phyloP scores from a whole-genome alignment of 2,888 invertebrate genomes.

The Dendrolimus pini region DNA sequence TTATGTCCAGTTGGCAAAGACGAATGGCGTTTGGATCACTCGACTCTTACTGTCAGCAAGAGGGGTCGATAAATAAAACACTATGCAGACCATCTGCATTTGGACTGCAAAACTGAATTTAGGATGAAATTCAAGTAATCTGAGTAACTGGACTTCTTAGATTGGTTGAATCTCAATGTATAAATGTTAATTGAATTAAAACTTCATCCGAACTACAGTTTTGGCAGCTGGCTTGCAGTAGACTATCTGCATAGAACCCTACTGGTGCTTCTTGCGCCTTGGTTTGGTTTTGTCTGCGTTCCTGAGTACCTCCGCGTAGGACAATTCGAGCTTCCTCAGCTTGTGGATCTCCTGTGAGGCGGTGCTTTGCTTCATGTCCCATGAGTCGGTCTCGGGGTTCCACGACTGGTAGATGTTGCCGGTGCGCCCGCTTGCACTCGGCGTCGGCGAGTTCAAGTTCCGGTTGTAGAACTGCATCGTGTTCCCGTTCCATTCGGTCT shows the following conservation, averaged over 20 bases:
- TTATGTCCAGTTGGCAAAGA: conserved; percentile 72
- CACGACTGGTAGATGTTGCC: conserved; percentile 69
- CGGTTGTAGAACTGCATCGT: conserved; percentile 83
- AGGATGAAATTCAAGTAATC: too few species aligned
- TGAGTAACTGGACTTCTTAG: too few species aligned
- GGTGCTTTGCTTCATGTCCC: conserved; percentile 78
- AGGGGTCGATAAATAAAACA: conserved; percentile 59
- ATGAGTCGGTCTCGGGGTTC: conserved; percentile 66
- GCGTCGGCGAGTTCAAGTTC: conserved; percentile 77
- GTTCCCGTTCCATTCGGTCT: conserved; percentile 81
- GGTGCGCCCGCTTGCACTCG: conserved; percentile 68
- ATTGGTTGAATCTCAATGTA: too few species aligned
- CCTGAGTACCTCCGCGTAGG: conserved; percentile 89
- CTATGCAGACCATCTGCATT: conserved; percentile 1
- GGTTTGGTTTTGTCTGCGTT: conserved; percentile 79
- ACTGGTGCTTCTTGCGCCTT: conserved; percentile 72
- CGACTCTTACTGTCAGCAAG: conserved; percentile 54
- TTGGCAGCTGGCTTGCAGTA: conserved; percentile 1
- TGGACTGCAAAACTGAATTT: too few species aligned
- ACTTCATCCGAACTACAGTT: too few species aligned
- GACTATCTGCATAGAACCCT: conserved; percentile 17
- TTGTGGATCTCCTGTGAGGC: conserved; percentile 91
- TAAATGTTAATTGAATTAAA: too few species aligned
- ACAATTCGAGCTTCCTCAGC: conserved; percentile 86
- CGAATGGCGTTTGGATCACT: conserved; percentile 70